Evolutionary conservation across 2,888 invertebrate genomes (phyloP), one percentile per base, ranked within the genome.

Genomic region (Dolichopus griseipennis): DNA sequence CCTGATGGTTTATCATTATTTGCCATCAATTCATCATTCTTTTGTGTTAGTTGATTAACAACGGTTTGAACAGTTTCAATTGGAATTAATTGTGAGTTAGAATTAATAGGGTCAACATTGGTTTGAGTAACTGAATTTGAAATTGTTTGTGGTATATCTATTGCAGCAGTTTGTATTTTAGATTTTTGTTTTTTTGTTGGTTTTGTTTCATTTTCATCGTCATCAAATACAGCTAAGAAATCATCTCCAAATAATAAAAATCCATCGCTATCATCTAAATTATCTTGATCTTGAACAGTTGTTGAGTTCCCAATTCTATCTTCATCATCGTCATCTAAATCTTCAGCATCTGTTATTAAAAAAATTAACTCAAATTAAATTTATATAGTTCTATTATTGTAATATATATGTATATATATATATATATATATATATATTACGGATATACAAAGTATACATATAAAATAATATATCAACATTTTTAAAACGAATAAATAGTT

Each of bases 21-120:
- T 12, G 8, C 2, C 20, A 5, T 22, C 9, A 21, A 21, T 62
- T 4, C 62, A 62, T 62, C 22, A 21, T 21, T 22, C 9, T 62
- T 22, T 18, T 21, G 21, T 62, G 62, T 62, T 62, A 62, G 22
- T 62, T 62, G 62, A 62, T 62, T 62, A 21, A 62, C 62, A 21
- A 62, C 62, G 8, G 62, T 12, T 62, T 62, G 62, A 22, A 62
- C 62, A 15, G 62, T 62, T 62, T 62, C 62, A 62, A 62, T 62
- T 21, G 62, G 21, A 21, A 62, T 22, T 10, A 62, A 22, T 62
- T 21, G 22, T 22, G 62, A 22, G 10, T 21, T 62, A 5, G 22
- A 21, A 62, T 22, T 22, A 6, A 1, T 3, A 21, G 21, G 3
- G 22, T 4, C 1, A 8, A 15, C 5, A 22, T 21, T 21, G 2